These are phyloP conservation scores for Tachyglossus aculeatus DNA, from an alignment of 2,797 vertebrate genomes.

Conservation along the genomic window DNA sequence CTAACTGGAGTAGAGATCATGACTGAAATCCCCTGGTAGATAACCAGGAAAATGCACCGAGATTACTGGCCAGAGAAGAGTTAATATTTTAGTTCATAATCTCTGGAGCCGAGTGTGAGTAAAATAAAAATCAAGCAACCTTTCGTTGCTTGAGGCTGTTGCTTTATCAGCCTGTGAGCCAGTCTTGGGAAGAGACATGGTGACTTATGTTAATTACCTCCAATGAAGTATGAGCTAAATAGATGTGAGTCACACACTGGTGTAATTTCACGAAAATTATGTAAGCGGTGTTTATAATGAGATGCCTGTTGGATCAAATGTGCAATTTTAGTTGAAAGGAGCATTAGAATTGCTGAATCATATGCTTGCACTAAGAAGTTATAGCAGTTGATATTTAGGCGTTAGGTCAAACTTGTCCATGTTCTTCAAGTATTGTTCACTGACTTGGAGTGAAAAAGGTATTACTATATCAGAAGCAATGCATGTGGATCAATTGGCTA, in stretches of 20 bases:
- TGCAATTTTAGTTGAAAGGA: conserved; percentile 45
- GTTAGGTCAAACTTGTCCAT: too few relatives aligned
- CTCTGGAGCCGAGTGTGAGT: neutral
- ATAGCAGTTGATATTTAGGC: too few relatives aligned
- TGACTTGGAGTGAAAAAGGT: too few relatives aligned
- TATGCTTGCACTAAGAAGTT: too few relatives aligned
- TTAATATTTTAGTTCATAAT: neutral
- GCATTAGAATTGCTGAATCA: conserved; percentile 33
- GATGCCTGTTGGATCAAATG: conserved; percentile 51
- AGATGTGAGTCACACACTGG: conserved; percentile 67
- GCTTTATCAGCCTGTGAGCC: conserved; percentile 55
- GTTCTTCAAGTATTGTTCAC: too few relatives aligned
- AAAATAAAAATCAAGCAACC: too few relatives aligned
- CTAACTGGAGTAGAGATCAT: too few relatives aligned
- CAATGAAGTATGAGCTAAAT: conserved; percentile 60
- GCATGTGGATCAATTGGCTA: too few relatives aligned
- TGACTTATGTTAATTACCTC: conserved; percentile 67
- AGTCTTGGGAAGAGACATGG: conserved; percentile 59
- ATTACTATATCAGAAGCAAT: too few relatives aligned
- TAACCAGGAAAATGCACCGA: neutral
- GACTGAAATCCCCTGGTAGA: too few relatives aligned
- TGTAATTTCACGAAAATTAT: conserved; percentile 63
- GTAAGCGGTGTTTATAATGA: conserved; percentile 52
- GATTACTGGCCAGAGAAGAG: neutral
- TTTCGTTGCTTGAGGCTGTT: conserved; percentile 17